These are phyloP conservation scores for Daphoenositta chrysoptera DNA, from an alignment of 2,113 vertebrate genomes.

Conservation along the genomic window DNA sequence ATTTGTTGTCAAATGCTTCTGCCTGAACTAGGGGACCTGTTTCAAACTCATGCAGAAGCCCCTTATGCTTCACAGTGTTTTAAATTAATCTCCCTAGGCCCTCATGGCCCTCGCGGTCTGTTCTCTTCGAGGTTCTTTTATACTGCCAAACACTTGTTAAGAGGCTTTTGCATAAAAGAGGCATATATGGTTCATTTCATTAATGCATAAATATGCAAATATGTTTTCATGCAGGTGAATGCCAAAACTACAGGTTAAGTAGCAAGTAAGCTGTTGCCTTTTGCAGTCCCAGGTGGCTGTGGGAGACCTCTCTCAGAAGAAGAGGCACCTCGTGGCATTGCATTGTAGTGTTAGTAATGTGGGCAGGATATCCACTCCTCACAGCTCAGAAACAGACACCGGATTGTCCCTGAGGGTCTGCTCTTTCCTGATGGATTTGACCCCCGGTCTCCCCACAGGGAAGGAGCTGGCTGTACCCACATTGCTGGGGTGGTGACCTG, in stretches of 20 bases:
- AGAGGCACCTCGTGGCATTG: fast-evolving
- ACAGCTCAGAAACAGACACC: background rate
- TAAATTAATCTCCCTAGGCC: background rate
- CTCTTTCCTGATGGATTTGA: background rate
- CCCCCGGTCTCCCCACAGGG: fast-evolving
- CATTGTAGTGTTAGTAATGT: background rate
- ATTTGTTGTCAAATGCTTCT: background rate
- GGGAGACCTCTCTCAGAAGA: background rate
- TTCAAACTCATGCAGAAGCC: background rate
- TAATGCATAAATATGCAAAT: background rate
- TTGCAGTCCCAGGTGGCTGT: background rate
- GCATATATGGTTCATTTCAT: background rate
- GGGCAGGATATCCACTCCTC: too few species aligned
- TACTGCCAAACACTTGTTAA: background rate
- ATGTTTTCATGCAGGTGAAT: background rate
- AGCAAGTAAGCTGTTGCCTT: background rate
- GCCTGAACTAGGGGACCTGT: background rate
- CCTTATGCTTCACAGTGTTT: background rate
- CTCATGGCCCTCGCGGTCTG: background rate
- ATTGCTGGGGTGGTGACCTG: background rate
- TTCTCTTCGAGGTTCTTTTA: background rate
- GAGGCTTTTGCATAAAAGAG: background rate
- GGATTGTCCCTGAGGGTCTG: fast-evolving
- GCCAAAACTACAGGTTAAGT: background rate
- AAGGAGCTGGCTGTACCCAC: background rate